Percentiles rank a stretch among this genome's conserved stretches.
Evolutionary conservation across 1,140 invertebrate species (phyloP).

Genomic region (Cherax quadricarinatus): DNA sequence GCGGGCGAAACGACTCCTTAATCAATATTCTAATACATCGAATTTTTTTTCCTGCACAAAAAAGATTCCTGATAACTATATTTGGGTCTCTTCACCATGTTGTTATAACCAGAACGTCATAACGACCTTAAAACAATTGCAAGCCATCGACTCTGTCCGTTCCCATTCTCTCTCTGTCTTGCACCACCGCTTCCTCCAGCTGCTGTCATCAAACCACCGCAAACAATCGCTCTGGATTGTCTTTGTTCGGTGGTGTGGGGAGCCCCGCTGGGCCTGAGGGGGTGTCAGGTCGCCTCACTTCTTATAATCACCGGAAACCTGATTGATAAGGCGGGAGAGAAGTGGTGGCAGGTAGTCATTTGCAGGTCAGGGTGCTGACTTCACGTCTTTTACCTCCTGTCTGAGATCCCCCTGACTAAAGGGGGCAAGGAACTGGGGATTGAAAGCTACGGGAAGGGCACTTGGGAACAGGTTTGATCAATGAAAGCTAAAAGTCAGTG

Average conservation of each 20-base stretch:
- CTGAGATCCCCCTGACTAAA: too few relatives aligned
- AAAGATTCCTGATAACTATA: too few relatives aligned
- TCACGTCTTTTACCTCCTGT: background rate
- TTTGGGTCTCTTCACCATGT: too few relatives aligned
- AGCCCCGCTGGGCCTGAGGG: background rate
- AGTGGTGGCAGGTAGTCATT: conserved; percentile 46
- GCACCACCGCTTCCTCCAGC: background rate
- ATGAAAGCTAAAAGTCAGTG: too few relatives aligned
- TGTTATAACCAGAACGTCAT: too few relatives aligned
- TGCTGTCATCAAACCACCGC: background rate
- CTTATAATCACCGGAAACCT: conserved; percentile 51
- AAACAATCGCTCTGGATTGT: background rate
- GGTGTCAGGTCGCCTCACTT: background rate
- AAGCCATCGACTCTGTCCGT: background rate
- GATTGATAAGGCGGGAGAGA: conserved; percentile 42
- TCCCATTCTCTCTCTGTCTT: conserved; percentile 10
- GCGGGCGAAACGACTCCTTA: too few relatives aligned
- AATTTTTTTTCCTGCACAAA: too few relatives aligned
- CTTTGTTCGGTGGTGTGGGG: background rate
- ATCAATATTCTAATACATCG: too few relatives aligned
- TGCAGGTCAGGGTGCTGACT: conserved; percentile 16
- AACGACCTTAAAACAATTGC: background rate
- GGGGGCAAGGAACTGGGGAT: too few relatives aligned
- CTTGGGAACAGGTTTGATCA: too few relatives aligned
- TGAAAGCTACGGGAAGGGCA: too few relatives aligned